Conservation (phyloP, 2,888 invertebrate genomes). For the Neuroscelio doddi region DNA sequence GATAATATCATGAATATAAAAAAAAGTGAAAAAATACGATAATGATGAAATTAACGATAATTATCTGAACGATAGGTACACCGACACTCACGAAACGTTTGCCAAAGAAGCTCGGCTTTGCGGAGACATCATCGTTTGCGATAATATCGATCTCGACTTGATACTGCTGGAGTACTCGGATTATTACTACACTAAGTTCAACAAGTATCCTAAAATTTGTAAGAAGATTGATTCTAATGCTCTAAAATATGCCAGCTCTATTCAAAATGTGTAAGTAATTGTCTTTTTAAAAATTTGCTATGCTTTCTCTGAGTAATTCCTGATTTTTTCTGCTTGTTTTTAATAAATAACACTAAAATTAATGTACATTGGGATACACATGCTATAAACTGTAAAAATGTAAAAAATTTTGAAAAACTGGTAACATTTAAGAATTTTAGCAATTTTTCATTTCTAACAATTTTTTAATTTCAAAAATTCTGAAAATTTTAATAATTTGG, state of each 20-base stretch:
- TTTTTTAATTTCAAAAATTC: too few species aligned
- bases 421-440: too few species aligned
- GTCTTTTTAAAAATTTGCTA: background rate
- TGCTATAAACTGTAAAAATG: too few species aligned
- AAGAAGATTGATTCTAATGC: conserved; percentile 73
- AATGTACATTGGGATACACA: too few species aligned
- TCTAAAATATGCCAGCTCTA: conserved; percentile 33
- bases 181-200: conserved; percentile 88
- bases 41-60: background rate
- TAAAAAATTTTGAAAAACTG: too few species aligned
- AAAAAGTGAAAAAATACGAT: conserved; percentile 11
- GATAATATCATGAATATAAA: conserved; percentile 11
- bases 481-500: too few species aligned
- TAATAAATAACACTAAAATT: too few species aligned
- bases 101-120: conserved; percentile 82
- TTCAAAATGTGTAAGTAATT: conserved; percentile 42
- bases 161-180: conserved; percentile 92
- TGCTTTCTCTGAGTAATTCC: too few species aligned
- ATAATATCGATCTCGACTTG: conserved; percentile 91
- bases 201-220: conserved; percentile 88
- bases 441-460: too few species aligned
- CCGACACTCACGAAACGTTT: conserved; percentile 78
- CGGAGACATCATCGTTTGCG: conserved; percentile 84
- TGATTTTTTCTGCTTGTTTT: too few species aligned
- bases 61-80: conserved; percentile 70